phyloP scores from a whole-genome alignment of 2,113 vertebrate genomes.

The Dunckerocampus dactyliophorus region DNA sequence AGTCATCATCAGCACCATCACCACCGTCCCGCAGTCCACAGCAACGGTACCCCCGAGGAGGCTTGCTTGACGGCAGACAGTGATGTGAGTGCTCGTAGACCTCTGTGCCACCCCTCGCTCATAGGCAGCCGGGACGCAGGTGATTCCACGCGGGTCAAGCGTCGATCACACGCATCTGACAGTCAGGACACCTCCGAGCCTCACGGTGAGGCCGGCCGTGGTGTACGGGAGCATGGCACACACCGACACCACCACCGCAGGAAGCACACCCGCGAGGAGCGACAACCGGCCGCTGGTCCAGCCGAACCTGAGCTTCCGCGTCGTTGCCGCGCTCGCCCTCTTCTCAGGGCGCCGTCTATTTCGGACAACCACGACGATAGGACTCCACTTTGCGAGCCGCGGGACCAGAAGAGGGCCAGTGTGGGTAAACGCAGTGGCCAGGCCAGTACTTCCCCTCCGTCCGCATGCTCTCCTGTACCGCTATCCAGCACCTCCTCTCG shows the following conservation, averaged over 20 bases:
- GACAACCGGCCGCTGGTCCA: conserved; percentile 15
- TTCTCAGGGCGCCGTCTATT: conserved; percentile 60
- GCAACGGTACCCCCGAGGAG: conserved; percentile 56
- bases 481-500: conserved; percentile 73
- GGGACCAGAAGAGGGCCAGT: conserved; percentile 32
- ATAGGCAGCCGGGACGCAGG: conserved; percentile 57
- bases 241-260: conserved; percentile 69
- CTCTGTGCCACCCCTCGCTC: conserved; percentile 83
- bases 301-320: conserved; percentile 39
- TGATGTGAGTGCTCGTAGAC: conserved; percentile 88
- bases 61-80: conserved; percentile 68
- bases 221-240: conserved; percentile 58
- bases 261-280: conserved; percentile 58
- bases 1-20: conserved; percentile 58
- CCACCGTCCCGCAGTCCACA: conserved; percentile 59
- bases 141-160: conserved; percentile 55
- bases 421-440: conserved; percentile 39
- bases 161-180: conserved; percentile 48
- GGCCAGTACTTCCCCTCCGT: conserved; percentile 58
- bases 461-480: conserved; percentile 67
- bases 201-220: conserved; percentile 43
- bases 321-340: conserved; percentile 45
- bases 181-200: conserved; percentile 45
- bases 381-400: conserved; percentile 58
- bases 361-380: conserved; percentile 68